Evolutionary conservation across 2,888 invertebrate species (phyloP).

Genomic region (Caenorhabditis doughertyi): DNA sequence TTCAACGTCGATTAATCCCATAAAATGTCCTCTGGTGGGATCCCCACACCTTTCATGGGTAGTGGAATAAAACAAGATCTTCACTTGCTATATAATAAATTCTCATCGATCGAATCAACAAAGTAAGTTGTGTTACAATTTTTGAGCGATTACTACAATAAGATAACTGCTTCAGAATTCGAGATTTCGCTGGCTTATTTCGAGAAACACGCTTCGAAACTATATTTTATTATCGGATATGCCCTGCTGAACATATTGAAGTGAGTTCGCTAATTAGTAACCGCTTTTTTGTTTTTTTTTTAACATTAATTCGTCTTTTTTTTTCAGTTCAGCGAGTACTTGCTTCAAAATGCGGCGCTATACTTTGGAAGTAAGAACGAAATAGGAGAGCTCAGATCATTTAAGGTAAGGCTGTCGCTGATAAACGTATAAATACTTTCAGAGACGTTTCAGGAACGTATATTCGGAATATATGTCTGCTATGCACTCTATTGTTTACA

Average conservation of each 20-base stretch:
- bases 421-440: background rate
- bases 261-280: conserved; percentile 3
- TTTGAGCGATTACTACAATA: background rate
- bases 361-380: conserved; percentile 62
- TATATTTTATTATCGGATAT: conserved; percentile 63
- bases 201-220: conserved; percentile 57
- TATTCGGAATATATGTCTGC: conserved; percentile 70
- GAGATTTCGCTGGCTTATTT: conserved; percentile 62
- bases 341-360: conserved; percentile 62
- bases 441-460: conserved; percentile 48
- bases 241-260: conserved; percentile 68
- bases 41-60: conserved; percentile 39
- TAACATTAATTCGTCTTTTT: background rate
- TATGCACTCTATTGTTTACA: conserved; percentile 71
- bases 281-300: background rate
- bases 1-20: no score
- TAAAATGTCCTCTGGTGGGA: conserved; percentile 38
- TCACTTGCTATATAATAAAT: conserved; percentile 53
- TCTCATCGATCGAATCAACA: conserved; percentile 18
- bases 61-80: conserved; percentile 60
- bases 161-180: conserved; percentile 48
- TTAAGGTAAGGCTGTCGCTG: background rate
- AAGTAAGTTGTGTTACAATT: conserved; percentile 24
- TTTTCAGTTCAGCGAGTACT: conserved; percentile 70
- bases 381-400: background rate